Percentiles rank a stretch among this genome's conserved stretches.
phyloP scores from a whole-genome alignment of 2,888 invertebrate genomes.

The Synanthedon vespiformis region DNA sequence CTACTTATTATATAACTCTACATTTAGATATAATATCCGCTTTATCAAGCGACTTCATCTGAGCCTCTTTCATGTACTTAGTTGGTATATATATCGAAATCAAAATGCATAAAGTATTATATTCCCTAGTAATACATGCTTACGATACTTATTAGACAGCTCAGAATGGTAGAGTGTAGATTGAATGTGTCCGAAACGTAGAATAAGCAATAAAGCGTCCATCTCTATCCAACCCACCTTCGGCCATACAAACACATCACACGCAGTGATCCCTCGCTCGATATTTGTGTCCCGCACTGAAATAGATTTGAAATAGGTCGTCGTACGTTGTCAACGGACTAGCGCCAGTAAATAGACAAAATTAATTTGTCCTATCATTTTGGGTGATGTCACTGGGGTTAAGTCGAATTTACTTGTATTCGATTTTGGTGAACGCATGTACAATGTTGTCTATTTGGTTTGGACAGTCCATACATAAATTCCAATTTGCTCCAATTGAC shows the following conservation, averaged over 20 bases:
- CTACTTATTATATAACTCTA: no score
- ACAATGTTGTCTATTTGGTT: background rate
- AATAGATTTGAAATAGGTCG: constrained; percentile 50
- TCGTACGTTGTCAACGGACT: constrained; percentile 28
- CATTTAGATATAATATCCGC: no score
- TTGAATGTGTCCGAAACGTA: background rate
- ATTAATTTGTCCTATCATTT: background rate
- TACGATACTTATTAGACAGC: no score
- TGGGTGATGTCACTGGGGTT: background rate
- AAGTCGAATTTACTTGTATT: background rate
- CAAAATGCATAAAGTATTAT: no score
- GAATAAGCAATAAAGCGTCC: background rate
- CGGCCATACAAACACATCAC: constrained; percentile 9
- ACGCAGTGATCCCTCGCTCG: constrained; percentile 24
- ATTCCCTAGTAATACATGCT: no score
- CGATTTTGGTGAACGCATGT: background rate
- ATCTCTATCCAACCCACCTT: background rate
- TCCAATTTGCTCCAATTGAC: no score
- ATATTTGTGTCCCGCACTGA: constrained; percentile 16
- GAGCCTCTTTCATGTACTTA: no score
- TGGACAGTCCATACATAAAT: background rate
- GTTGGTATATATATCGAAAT: no score
- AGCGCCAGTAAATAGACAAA: background rate
- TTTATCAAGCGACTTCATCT: no score
- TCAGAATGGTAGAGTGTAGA: no score